These are phyloP conservation scores for Perithous albicinctus DNA, from an alignment of 2,888 invertebrate species.

Conservation along the genomic window DNA sequence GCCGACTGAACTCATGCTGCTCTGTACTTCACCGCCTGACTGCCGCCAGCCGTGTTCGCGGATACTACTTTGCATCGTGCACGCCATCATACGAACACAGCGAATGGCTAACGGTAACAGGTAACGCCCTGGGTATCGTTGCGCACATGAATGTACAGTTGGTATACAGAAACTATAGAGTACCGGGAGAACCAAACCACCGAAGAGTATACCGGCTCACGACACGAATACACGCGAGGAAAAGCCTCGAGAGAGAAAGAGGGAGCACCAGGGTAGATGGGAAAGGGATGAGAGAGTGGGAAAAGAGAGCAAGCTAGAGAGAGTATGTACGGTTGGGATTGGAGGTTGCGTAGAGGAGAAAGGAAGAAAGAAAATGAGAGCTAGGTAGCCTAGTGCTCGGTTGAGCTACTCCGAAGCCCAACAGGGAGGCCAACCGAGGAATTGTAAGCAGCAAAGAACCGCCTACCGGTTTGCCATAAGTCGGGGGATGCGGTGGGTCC, in stretches of 20 bases:
- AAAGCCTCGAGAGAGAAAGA: slow-evolving; percentile 49
- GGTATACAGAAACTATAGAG: slow-evolving; percentile 41
- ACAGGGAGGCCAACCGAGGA: slow-evolving; percentile 65
- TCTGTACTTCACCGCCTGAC: slow-evolving; percentile 23
- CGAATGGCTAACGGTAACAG: slow-evolving; percentile 44
- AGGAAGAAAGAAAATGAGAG: slow-evolving; percentile 67
- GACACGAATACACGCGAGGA: slow-evolving; percentile 71
- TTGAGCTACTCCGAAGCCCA: slow-evolving; percentile 62
- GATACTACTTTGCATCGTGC: slow-evolving; percentile 42
- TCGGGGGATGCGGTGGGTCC: slow-evolving; percentile 72
- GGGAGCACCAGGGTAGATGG: slow-evolving; percentile 26
- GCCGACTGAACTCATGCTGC: slow-evolving; percentile 42
- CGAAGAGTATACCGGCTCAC: slow-evolving; percentile 66
- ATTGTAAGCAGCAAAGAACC: slow-evolving; percentile 67
- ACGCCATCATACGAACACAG: slow-evolving; percentile 48
- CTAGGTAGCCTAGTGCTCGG: slow-evolving; percentile 41
- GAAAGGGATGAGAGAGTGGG: slow-evolving; percentile 39
- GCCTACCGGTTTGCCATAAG: slow-evolving; percentile 68
- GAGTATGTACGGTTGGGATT: slow-evolving; percentile 47
- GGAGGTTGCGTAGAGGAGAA: slow-evolving; percentile 56
- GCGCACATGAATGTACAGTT: slow-evolving; percentile 27
- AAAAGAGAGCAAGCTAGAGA: slow-evolving; percentile 70
- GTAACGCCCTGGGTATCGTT: slow-evolving; percentile 41
- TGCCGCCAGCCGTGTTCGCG: slow-evolving; percentile 24
- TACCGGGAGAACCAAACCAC: slow-evolving; percentile 52